phyloP scores from a whole-genome alignment of 2,113 vertebrate species.

The Strigops habroptila region DNA sequence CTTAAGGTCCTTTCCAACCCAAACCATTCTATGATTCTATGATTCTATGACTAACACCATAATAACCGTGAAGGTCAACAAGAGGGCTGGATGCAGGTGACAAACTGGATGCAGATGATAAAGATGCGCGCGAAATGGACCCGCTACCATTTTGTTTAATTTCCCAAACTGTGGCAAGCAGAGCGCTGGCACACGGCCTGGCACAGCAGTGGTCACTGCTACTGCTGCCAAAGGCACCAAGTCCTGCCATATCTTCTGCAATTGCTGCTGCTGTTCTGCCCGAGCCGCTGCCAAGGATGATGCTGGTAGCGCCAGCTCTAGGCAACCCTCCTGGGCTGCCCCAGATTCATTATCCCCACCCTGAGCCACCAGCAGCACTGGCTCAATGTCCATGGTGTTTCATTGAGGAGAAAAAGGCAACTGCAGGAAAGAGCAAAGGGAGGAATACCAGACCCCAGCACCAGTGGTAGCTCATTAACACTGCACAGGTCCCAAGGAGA shows the following conservation, averaged over 20 bases:
- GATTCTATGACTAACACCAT: neutral
- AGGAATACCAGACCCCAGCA: neutral
- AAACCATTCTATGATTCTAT: neutral
- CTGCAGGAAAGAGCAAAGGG: neutral
- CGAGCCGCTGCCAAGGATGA: accelerated
- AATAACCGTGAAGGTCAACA: neutral
- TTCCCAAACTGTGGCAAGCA: neutral
- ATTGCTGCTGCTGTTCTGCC: neutral
- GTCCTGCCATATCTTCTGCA: neutral
- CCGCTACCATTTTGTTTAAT: neutral
- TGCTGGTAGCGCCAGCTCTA: neutral
- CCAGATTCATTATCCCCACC: neutral
- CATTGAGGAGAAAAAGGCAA: neutral
- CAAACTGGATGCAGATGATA: neutral
- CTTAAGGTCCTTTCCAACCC: neutral
- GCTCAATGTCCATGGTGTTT: neutral
- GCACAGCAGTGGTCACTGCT: neutral
- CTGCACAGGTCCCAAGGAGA: neutral
- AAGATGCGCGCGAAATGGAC: neutral
- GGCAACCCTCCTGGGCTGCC: neutral
- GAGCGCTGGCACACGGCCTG: neutral
- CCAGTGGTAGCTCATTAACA: neutral
- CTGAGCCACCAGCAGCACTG: accelerated
- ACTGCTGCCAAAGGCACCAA: neutral
- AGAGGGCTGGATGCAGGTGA: neutral